A percentile compares a stretch with the other conserved stretches of the same genome.
phyloP scores from a whole-genome alignment of 2,113 vertebrate genomes.

The Suncus etruscus region DNA sequence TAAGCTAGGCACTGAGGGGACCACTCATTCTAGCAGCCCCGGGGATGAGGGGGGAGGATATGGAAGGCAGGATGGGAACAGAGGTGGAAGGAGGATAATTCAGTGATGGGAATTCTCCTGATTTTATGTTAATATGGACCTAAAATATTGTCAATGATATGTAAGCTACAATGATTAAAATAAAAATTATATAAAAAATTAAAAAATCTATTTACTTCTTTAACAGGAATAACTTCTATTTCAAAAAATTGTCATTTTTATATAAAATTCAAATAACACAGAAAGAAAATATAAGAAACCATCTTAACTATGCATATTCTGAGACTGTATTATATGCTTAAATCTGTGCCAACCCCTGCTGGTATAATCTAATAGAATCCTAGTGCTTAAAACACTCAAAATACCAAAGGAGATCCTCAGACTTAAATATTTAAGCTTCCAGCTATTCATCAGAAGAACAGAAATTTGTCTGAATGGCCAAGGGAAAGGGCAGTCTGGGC shows the following conservation, averaged over 20 bases:
- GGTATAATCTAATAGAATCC: neutral
- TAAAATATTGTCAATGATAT: no score
- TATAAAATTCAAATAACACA: neutral
- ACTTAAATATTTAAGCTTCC: neutral
- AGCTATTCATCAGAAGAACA: neutral
- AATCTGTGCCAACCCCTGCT: neutral
- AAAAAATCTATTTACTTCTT: neutral
- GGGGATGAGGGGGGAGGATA: no score
- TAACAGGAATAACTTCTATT: no score
- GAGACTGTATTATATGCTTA: neutral
- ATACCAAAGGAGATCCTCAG: neutral
- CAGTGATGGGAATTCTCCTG: no score
- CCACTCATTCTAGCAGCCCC: no score
- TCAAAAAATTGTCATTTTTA: neutral
- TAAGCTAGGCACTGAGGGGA: no score
- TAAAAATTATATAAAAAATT: no score
- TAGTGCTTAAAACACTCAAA: neutral
- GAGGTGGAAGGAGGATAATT: no score
- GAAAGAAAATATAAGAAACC: neutral
- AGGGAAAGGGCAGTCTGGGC: neutral
- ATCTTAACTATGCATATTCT: neutral
- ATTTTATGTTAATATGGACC: no score
- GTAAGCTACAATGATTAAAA: no score
- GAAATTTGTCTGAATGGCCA: neutral
- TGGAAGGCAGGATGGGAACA: no score